These are phyloP conservation scores for Trichomycterus rosablanca DNA, from an alignment of 2,113 vertebrate species.

Conservation along the genomic window DNA sequence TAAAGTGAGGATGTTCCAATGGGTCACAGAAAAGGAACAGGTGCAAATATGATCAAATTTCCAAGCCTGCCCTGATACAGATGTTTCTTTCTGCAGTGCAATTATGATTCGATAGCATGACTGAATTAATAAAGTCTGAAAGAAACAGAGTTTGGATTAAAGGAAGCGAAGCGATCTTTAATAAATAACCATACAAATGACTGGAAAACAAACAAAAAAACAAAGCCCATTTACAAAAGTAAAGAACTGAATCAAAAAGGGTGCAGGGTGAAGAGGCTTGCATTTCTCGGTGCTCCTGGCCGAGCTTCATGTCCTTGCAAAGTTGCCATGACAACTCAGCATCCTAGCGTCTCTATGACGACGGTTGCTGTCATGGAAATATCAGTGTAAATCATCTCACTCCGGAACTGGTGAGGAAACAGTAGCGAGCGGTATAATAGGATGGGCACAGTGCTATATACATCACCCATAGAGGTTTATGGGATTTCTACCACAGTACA, in stretches of 20 bases:
- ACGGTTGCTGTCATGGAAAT: constrained; percentile 21
- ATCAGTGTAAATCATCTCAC: constrained; percentile 1
- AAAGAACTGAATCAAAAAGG: constrained; percentile 16
- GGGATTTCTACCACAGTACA: constrained; percentile 23
- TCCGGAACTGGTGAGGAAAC: neutral
- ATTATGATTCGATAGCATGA: neutral
- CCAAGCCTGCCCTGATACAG: no score
- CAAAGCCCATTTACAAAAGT: constrained; percentile 38
- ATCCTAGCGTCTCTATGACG: constrained; percentile 17
- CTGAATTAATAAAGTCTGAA: constrained; percentile 6
- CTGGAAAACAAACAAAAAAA: constrained; percentile 34
- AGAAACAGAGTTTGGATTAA: constrained; percentile 27
- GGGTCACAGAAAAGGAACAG: no score
- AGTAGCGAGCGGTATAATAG: constrained; percentile 36
- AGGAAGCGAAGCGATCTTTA: constrained; percentile 48
- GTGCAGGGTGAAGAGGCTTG: constrained; percentile 32
- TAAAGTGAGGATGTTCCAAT: no score
- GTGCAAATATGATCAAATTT: no score
- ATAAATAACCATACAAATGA: constrained; percentile 53
- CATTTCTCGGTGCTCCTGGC: constrained; percentile 17
- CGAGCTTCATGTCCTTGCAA: constrained; percentile 35
- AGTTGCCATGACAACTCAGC: constrained; percentile 34
- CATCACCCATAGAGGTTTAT: constrained; percentile 22
- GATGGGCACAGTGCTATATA: constrained; percentile 40
- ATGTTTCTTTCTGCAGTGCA: neutral